Conservation (phyloP, 2,888 invertebrate species). For the Ophion ventricosus region DNA sequence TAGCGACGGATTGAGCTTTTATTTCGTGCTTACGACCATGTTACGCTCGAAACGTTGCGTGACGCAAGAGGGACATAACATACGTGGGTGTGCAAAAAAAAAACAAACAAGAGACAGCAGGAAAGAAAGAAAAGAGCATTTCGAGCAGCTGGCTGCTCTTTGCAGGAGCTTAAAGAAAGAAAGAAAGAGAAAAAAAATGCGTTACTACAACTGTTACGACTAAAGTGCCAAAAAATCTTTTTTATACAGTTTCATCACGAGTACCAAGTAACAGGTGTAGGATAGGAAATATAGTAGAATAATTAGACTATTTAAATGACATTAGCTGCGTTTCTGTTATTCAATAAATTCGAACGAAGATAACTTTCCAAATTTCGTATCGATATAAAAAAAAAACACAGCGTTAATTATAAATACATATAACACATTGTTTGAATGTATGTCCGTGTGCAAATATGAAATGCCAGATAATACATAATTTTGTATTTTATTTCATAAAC, state of each 20-base stretch:
- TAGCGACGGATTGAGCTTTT: constrained; percentile 74
- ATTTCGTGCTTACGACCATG: constrained; percentile 55
- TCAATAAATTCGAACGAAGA: constrained; percentile 13
- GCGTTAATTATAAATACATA: constrained; percentile 31
- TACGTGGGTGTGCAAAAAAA: constrained; percentile 17
- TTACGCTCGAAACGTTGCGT: constrained; percentile 48
- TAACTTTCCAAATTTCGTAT: constrained; percentile 36
- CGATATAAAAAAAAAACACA: not conserved
- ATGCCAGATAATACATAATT: constrained; percentile 14
- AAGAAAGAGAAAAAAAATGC: constrained; percentile 9
- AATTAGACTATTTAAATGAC: constrained; percentile 29
- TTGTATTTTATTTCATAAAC: constrained; percentile 57
- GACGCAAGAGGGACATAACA: constrained; percentile 22
- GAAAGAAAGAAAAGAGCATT: constrained; percentile 46
- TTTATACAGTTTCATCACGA: constrained; percentile 46
- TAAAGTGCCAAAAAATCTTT: constrained; percentile 67
- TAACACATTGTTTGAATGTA: constrained; percentile 29
- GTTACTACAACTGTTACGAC: constrained; percentile 38
- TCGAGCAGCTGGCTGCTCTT: constrained; percentile 75
- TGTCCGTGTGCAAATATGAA: constrained; percentile 21
- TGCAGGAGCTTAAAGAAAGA: constrained; percentile 63
- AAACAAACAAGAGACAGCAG: not conserved
- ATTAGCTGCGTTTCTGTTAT: constrained; percentile 7
- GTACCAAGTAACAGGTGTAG: constrained; percentile 29
- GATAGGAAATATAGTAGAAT: constrained; percentile 31